Evolutionary conservation across 1,140 invertebrate genomes (phyloP).

Genomic region (Pseudachorutes palmiensis): DNA sequence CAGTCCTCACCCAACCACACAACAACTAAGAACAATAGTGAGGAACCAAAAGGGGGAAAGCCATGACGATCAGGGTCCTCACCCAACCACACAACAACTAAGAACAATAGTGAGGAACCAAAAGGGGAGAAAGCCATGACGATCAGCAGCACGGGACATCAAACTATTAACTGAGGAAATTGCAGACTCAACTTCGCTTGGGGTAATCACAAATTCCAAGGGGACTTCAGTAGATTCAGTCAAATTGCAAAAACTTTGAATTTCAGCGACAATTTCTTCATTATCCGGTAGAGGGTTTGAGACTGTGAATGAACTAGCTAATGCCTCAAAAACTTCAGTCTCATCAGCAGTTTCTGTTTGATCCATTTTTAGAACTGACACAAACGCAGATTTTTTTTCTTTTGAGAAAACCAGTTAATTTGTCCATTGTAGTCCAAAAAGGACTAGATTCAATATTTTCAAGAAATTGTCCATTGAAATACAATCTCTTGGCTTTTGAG

Average conservation of each 20-base stretch:
- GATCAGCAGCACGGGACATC: too few relatives aligned
- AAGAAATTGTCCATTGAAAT: background rate
- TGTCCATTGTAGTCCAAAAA: background rate
- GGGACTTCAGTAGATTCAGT: background rate
- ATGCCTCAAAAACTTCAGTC: background rate
- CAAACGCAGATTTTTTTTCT: background rate
- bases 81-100: too few relatives aligned
- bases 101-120: too few relatives aligned
- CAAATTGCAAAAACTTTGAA: background rate
- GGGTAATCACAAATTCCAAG: background rate
- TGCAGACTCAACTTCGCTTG: background rate
- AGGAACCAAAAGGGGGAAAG: too few relatives aligned
- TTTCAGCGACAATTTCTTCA: background rate
- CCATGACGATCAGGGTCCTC: too few relatives aligned
- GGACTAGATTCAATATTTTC: background rate
- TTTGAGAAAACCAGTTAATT: background rate
- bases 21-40: too few relatives aligned
- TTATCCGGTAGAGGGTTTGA: background rate
- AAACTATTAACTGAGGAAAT: background rate
- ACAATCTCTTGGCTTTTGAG: background rate
- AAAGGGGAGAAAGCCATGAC: too few relatives aligned
- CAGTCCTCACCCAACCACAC: too few relatives aligned
- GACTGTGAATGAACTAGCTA: background rate
- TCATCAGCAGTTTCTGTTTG: background rate
- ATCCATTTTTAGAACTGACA: background rate